A percentile compares a stretch with the other conserved stretches of the same genome.
phyloP scores from a whole-genome alignment of 2,797 vertebrate genomes.

The Coccyzus lansbergi region DNA sequence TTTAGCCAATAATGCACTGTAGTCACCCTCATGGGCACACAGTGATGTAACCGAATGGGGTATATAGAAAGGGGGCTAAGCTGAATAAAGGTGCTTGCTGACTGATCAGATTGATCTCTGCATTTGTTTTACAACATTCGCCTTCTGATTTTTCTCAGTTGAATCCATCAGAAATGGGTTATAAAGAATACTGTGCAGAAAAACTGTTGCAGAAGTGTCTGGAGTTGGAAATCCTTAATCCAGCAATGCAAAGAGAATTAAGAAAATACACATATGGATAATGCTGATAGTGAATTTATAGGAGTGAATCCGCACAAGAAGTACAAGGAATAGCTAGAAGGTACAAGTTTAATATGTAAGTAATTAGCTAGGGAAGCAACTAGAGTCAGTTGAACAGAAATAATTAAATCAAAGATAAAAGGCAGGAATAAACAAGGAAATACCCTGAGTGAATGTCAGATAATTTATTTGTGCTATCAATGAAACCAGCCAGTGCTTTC shows the following conservation, averaged over 20 bases:
- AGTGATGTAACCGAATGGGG: too few relatives aligned
- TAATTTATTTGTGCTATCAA: constrained; percentile 7
- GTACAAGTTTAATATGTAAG: constrained; percentile 19
- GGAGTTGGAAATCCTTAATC: not conserved
- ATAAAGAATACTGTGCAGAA: not conserved
- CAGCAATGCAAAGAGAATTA: not conserved
- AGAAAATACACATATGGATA: constrained; percentile 30
- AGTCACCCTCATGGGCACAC: too few relatives aligned
- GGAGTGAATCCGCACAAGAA: not conserved
- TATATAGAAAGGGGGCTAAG: too few relatives aligned
- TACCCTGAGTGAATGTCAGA: not conserved
- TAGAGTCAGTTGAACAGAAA: constrained; percentile 16
- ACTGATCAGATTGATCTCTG: too few relatives aligned
- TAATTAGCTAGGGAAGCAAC: constrained; percentile 21
- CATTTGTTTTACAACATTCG: too few relatives aligned
- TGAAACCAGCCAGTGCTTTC: not conserved
- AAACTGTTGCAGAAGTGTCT: not conserved
- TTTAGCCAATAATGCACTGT: too few relatives aligned
- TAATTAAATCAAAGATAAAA: constrained; percentile 36
- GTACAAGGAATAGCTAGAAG: constrained; percentile 28
- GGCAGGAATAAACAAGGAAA: constrained; percentile 34
- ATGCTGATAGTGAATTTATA: not conserved
- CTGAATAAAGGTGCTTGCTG: too few relatives aligned
- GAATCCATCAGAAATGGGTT: not conserved
- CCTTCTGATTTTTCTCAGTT: not conserved